Evolutionary conservation across 2,113 vertebrate species (phyloP), one percentile per base, ranked within the genome.

Genomic region (Cololabis saira): DNA sequence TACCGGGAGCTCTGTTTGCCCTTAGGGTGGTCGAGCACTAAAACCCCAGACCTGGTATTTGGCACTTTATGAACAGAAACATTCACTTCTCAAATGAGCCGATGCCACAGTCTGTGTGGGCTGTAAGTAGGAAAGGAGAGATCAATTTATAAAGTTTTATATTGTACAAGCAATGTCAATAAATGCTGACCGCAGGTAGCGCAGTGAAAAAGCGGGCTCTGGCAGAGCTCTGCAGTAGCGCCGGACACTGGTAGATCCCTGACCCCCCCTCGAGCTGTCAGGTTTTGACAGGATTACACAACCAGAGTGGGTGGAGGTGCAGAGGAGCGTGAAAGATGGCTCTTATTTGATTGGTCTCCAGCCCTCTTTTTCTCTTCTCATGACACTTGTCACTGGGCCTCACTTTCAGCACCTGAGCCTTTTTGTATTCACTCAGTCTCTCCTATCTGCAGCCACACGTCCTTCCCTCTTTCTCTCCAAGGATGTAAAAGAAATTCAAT

Each of bases 221-320:
- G 54, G 15, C 48, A 66, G 14, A 51, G 27, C 33, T 65, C 52
- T 19, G 17, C 21, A 55, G 40, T 6, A 13, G 45, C 52, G 44
- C 27, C 44, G 67, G 69, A 61, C 66, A 65, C 3, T 78, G 37
- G 50, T 67, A 71, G 72, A 66, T 57, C 59, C 55, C 48, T n/a
- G 69, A 81, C 56, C 48, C 50, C 37, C 37, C 24, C 22, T 12
- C 11, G 56, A 17, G 52, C 77, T 64, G 77, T 80, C 75, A 82
- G 74, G 84, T 11, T 66, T 55, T 83, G 86, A 77, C 71, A 62
- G 50, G 53, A 75, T 90, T 89, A 83, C 80, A 81, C 82, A 87
- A 91, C 65, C 22, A 18, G 11, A 76, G 80, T 67, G 77, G 67
- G 76, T 41, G 76, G 72, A 64, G 51, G 22, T 18, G 53, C 18